Base-by-base conservation (phyloP, 2,797 vertebrate species). In the Spinibarbus caldwelli region DNA sequence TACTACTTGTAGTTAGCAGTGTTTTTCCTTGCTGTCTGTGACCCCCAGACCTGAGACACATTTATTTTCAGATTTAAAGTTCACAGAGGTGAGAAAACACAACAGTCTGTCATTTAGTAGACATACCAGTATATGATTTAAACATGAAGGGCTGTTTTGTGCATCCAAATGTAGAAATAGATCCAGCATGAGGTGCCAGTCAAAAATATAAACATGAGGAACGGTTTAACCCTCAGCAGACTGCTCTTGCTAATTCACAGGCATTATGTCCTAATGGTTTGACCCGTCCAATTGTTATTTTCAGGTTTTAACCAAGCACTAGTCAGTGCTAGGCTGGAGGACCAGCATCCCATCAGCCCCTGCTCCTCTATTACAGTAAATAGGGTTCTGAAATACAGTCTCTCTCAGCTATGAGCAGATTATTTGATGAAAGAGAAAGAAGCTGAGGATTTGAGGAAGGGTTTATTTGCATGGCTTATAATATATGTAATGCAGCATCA, bases 361-460 rank as follows among this genome's bases (percentile, higher is more conserved):
- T 54, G 31, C 31, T 76, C 49, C 21, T 36, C 34, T 36, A 14
- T 54, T 21, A 34, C 2, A 41, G 21, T 14, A 8, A 26, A 38
- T 10, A 57, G 34, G 26, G 57, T 43, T 72, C 26, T 62, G 26
- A 62, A 73, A 59, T 59, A 34, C 11, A 31, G 36, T 43, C 12
- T 73, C 29, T 64, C 29, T 73, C 23, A 73, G 31, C 29, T 31
- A 10, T 62, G 29, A 82, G 54, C 19, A 82, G 70, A 64, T 62
- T 73, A 62, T 62, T 34, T 82, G 2, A 72, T 71, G 10, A 72
- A 82, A 82, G 41, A 14, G 12, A 8, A 82, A 64, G 29, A 62
- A 41, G 57, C 57, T 19, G 15, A 29, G 64, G 26, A 82, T 72
- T 72, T 81, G 10, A 12, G 5, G 2, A 57, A 71, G 49, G 10